Evolutionary conservation across 2,888 invertebrate genomes (phyloP).

Genomic region (Drosophila paranaensis): DNA sequence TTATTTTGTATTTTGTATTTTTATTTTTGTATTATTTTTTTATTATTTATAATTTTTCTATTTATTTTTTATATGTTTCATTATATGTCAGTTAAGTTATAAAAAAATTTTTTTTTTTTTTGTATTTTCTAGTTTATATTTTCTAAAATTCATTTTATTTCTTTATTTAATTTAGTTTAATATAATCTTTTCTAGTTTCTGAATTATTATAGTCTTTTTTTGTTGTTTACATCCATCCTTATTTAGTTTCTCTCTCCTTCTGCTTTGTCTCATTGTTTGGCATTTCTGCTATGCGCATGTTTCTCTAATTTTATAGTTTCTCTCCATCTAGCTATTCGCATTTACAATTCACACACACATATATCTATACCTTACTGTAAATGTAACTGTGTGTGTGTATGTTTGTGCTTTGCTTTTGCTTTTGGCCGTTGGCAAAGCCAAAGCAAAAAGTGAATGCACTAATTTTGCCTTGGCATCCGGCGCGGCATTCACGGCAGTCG

Average conservation of each 20-base stretch:
- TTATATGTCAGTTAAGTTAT: too few species aligned
- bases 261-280: constrained; percentile 17
- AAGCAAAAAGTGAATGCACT: constrained; percentile 82
- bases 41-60: too few species aligned
- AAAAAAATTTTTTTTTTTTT: too few species aligned
- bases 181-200: too few species aligned
- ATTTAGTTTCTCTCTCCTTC: background rate
- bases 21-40: background rate
- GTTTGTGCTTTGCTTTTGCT: constrained; percentile 29
- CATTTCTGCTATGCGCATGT: constrained; percentile 36
- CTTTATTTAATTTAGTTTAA: too few species aligned
- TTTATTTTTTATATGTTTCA: too few species aligned
- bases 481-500: constrained; percentile 68
- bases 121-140: too few species aligned
- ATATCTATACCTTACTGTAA: constrained; percentile 13
- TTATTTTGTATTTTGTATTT: too few species aligned
- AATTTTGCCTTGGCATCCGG: constrained; percentile 83
- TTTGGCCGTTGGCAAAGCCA: constrained; percentile 58
- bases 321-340: constrained; percentile 54
- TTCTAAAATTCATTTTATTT: too few species aligned
- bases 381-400: background rate
- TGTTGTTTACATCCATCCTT: constrained; percentile 3
- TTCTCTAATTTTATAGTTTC: constrained; percentile 44
- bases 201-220: background rate
- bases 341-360: constrained; percentile 49